A percentile compares a stretch with the other conserved stretches of the same genome.
phyloP scores from a whole-genome alignment of 2,113 vertebrate genomes.

The Bujurquina vittata region DNA sequence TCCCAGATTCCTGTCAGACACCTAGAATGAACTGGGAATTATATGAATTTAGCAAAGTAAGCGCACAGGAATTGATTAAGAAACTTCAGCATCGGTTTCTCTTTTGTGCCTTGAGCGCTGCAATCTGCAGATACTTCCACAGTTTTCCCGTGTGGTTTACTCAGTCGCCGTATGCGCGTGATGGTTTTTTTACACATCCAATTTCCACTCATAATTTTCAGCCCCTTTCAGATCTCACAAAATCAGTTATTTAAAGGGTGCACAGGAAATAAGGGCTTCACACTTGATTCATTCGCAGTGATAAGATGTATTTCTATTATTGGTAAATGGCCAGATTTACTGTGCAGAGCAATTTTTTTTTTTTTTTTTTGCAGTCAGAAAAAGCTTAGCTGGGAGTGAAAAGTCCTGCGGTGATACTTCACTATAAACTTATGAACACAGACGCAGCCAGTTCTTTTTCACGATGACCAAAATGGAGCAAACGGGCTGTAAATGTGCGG shows the following conservation, averaged over 20 bases:
- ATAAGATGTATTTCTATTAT: background rate
- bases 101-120: background rate
- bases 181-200: background rate
- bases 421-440: background rate
- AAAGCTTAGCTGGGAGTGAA: background rate
- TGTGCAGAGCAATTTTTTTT: background rate
- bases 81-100: background rate
- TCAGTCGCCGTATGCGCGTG: background rate
- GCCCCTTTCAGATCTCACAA: background rate
- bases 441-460: rapidly evolving
- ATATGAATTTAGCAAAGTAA: background rate
- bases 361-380: background rate
- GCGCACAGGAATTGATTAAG: background rate
- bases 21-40: background rate
- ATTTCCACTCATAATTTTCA: background rate
- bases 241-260: background rate
- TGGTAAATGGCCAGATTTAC: background rate
- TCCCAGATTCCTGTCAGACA: background rate
- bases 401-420: background rate
- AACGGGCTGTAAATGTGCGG: background rate
- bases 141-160: background rate
- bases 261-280: background rate
- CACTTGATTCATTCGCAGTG: background rate
- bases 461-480: background rate
- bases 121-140: background rate